These are phyloP conservation scores for Stegastes partitus DNA, from an alignment of 2,113 vertebrate genomes.

Conservation along the genomic window DNA sequence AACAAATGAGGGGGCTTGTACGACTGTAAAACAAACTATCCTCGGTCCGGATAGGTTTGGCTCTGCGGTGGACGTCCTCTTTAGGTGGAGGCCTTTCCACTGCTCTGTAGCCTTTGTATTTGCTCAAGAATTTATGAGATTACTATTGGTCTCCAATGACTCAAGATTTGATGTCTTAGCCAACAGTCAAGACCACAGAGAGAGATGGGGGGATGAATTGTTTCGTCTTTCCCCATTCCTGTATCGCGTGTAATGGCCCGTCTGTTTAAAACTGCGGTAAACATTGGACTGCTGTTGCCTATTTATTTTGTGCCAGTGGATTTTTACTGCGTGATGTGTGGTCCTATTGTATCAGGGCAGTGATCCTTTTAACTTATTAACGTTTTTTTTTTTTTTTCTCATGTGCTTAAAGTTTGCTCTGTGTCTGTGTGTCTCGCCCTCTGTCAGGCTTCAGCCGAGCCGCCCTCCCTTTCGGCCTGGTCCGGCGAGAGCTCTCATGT, in stretches of 20 bases:
- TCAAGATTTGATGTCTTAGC: conserved; percentile 65
- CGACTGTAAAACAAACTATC: conserved; percentile 57
- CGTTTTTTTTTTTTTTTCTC: too few species aligned
- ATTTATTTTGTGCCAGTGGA: conserved; percentile 65
- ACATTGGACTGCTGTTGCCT: conserved; percentile 70
- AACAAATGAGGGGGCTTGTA: conserved; percentile 55
- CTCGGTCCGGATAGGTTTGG: conserved; percentile 38
- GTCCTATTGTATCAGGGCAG: conserved; percentile 61
- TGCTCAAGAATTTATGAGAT: conserved; percentile 76
- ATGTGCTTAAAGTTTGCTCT: conserved; percentile 38
- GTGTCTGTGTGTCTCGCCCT: conserved; percentile 25
- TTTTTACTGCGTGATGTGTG: conserved; percentile 70
- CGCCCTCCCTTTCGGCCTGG: conserved; percentile 95
- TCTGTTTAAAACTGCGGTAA: conserved; percentile 77
- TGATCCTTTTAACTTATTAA: conserved; percentile 49
- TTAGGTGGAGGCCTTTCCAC: conserved; percentile 54
- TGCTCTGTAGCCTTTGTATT: conserved; percentile 63
- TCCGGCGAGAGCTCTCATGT: conserved; percentile 95
- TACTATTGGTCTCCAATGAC: conserved; percentile 67
- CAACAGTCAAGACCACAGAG: conserved; percentile 73
- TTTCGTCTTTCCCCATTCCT: conserved; percentile 66
- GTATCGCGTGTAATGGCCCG: conserved; percentile 61
- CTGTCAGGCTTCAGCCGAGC: conserved; percentile 93
- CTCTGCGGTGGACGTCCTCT: conserved; percentile 31
- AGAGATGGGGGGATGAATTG: conserved; percentile 67